These are phyloP conservation scores for Troilus luridus DNA, from an alignment of 2,888 invertebrate genomes.

Conservation along the genomic window DNA sequence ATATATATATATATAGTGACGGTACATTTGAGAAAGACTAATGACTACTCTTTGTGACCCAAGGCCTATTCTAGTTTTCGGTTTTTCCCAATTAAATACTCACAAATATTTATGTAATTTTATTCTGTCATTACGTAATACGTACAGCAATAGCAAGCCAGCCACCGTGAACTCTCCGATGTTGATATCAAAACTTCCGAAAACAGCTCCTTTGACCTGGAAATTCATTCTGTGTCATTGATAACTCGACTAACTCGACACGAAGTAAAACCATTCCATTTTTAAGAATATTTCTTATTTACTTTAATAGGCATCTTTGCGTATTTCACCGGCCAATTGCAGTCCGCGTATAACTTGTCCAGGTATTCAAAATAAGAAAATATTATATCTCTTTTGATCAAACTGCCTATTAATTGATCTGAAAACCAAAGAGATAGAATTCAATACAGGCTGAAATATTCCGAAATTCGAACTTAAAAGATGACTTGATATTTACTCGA, in stretches of 20 bases:
- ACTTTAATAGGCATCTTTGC: not conserved
- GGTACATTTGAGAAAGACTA: too few relatives aligned
- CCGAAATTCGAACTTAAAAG: too few relatives aligned
- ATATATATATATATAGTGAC: too few relatives aligned
- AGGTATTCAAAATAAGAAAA: not conserved
- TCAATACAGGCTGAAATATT: too few relatives aligned
- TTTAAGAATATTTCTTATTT: not conserved
- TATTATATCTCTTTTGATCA: not conserved
- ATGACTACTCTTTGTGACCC: not conserved
- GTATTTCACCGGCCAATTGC: not conserved
- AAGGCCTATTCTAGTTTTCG: too few relatives aligned
- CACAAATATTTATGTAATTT: not conserved
- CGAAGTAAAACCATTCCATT: not conserved
- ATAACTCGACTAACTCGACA: not conserved
- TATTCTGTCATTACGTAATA: not conserved
- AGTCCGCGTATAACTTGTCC: not conserved
- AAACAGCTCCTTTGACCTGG: not conserved
- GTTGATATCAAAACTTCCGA: not conserved
- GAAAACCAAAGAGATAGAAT: not conserved
- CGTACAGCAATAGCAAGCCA: not conserved
- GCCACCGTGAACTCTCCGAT: not conserved
- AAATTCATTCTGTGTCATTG: not conserved
- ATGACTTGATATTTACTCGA: not conserved
- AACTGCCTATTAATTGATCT: not conserved
- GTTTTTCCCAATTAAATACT: not conserved